Conservation (phyloP, 2,113 vertebrate genomes). For the Chaetorhynchus papuensis region DNA sequence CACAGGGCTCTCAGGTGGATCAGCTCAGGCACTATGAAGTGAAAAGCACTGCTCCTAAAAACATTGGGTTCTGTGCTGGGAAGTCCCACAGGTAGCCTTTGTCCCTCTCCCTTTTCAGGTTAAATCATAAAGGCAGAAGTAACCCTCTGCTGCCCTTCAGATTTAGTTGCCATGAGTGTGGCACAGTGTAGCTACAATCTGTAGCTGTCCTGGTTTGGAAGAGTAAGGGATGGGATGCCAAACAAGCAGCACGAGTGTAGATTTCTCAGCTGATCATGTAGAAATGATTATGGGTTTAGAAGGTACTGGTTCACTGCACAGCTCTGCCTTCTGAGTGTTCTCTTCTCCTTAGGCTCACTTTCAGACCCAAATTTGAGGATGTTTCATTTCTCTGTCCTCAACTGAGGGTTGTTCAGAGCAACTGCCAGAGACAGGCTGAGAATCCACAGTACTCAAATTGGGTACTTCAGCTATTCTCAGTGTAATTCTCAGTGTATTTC, state of each 20-base stretch:
- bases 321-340: neutral
- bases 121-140: neutral
- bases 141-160: too few species aligned
- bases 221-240: neutral
- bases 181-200: neutral
- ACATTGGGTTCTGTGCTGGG: neutral
- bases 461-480: neutral
- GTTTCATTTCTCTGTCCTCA: neutral
- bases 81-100: neutral
- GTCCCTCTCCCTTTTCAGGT: neutral
- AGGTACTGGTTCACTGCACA: neutral
- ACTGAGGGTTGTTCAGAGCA: neutral
- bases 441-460: neutral
- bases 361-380: neutral
- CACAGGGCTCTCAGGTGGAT: neutral
- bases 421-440: neutral
- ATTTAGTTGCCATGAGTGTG: neutral
- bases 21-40: neutral
- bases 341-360: neutral
- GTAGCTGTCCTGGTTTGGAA: neutral
- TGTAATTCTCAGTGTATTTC: neutral
- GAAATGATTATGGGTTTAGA: neutral
- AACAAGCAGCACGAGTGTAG: too few species aligned
- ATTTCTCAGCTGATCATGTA: neutral
- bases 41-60: neutral